Evolutionary conservation across 2,888 invertebrate genomes (phyloP).

Genomic region (Parnassius glacialis): DNA sequence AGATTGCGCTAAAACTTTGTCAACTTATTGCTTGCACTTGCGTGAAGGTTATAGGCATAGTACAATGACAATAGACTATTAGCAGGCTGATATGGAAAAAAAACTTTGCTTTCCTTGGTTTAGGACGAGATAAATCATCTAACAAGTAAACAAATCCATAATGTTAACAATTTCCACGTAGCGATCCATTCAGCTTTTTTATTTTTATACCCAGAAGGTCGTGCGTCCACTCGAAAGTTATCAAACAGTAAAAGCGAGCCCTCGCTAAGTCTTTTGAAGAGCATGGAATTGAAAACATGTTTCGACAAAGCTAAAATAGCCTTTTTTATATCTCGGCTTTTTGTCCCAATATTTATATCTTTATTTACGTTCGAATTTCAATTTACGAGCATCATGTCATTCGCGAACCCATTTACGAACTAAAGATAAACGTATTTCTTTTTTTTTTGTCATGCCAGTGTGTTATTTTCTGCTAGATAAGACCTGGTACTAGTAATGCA

Average conservation of each 20-base stretch:
- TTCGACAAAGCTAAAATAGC: constrained; percentile 19
- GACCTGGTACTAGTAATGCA: no score
- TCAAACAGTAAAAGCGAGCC: constrained; percentile 16
- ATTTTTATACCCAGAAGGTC: constrained; percentile 19
- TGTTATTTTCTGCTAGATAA: no score
- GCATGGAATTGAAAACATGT: constrained; percentile 22
- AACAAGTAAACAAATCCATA: constrained; percentile 9
- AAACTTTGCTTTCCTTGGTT: background rate
- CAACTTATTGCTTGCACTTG: no score
- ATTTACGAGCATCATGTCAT: constrained; percentile 7
- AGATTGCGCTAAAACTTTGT: no score
- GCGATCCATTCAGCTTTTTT: constrained; percentile 19
- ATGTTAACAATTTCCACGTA: constrained; percentile 18
- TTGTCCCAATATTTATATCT: constrained; percentile 15
- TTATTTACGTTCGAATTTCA: constrained; percentile 9
- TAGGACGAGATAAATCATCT: constrained; percentile 2
- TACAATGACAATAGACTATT: background rate
- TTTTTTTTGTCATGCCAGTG: no score
- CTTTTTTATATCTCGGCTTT: constrained; percentile 15
- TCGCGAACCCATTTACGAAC: background rate
- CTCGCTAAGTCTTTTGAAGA: constrained; percentile 25
- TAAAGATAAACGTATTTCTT: background rate
- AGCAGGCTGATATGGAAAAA: background rate
- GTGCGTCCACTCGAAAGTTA: constrained; percentile 19
- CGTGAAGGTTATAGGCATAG: no score